Conservation (phyloP, 2,797 vertebrate genomes). For the Prionace glauca region DNA sequence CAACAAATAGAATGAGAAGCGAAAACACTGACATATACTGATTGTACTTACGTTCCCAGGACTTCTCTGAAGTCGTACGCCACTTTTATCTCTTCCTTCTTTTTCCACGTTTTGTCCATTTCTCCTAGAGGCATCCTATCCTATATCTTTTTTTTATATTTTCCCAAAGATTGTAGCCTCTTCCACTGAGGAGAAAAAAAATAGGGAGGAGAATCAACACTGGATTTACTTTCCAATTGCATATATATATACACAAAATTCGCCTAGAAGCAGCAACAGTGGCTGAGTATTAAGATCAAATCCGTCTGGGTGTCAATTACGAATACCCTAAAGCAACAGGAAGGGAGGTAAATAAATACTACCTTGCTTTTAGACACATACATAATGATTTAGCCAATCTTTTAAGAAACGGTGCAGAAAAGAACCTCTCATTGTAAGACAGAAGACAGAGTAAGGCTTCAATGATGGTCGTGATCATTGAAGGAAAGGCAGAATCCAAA, state of each 20-base stretch:
- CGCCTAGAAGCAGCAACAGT: neutral
- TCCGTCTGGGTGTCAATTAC: neutral
- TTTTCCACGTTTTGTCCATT: constrained; percentile 61
- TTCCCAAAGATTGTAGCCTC: constrained; percentile 37
- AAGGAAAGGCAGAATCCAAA: neutral
- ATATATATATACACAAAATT: neutral
- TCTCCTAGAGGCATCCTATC: constrained; percentile 59
- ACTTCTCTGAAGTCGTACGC: constrained; percentile 67
- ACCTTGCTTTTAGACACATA: too few species aligned
- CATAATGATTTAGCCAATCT: neutral
- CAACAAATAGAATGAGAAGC: neutral
- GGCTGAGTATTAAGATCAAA: neutral
- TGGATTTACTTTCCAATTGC: neutral
- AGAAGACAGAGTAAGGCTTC: neutral
- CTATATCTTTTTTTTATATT: neutral
- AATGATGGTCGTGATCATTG: neutral
- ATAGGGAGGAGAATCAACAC: neutral
- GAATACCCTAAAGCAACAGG: neutral
- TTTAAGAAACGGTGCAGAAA: neutral
- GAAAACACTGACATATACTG: neutral
- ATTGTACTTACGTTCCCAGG: constrained; percentile 63
- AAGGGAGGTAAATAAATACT: too few species aligned
- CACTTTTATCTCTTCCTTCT: constrained; percentile 58
- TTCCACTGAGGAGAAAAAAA: constrained; percentile 37
- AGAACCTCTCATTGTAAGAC: neutral